phyloP scores from a whole-genome alignment of 2,113 vertebrate species.

The Sitta europaea region DNA sequence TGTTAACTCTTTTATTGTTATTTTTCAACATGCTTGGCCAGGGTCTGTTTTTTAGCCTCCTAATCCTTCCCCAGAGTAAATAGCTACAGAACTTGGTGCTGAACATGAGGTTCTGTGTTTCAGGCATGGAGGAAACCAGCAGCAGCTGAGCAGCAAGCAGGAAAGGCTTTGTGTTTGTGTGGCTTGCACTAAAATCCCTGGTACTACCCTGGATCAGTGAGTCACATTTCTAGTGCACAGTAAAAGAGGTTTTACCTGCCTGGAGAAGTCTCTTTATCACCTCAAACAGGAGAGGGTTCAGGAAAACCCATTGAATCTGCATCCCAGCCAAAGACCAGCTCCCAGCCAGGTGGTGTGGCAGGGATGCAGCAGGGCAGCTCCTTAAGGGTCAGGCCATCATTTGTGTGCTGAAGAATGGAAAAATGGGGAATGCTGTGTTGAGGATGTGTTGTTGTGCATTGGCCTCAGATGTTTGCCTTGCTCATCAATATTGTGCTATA shows the following conservation, averaged over 20 bases:
- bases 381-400: background rate
- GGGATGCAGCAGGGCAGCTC: background rate
- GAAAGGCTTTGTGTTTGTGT: background rate
- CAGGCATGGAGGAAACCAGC: background rate
- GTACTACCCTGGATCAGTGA: rapidly evolving
- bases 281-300: background rate
- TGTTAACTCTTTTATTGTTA: constrained; percentile 43
- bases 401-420: background rate
- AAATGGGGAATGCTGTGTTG: too few relatives aligned
- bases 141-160: background rate
- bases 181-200: background rate
- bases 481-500: rapidly evolving
- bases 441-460: rapidly evolving
- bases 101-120: background rate
- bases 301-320: background rate
- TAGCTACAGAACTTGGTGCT: background rate
- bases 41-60: background rate
- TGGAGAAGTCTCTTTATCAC: background rate
- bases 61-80: background rate
- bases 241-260: background rate
- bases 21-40: background rate
- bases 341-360: background rate
- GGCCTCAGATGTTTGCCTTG: background rate
- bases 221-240: background rate
- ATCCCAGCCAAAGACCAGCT: background rate